These are phyloP conservation scores for Erebia epiphron DNA, from an alignment of 2,888 invertebrate species.

Conservation along the genomic window DNA sequence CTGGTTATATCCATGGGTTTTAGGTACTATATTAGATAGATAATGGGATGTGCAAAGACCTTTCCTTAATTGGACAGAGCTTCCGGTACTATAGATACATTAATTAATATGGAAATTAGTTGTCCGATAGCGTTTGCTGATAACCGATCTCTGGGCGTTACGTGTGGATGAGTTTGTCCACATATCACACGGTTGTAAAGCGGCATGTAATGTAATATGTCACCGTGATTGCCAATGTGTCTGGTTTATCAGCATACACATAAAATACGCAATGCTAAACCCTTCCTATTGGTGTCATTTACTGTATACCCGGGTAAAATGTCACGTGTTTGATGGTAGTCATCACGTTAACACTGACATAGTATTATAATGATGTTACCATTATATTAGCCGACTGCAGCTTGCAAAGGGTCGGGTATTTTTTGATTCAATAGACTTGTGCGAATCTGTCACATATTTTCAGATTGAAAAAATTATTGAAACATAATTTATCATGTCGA, in stretches of 20 bases:
- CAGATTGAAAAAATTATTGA: too few relatives aligned
- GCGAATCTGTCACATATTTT: too few relatives aligned
- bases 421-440: too few relatives aligned
- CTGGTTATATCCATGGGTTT: neutral
- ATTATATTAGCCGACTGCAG: too few relatives aligned
- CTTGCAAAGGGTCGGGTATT: too few relatives aligned
- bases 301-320: too few relatives aligned
- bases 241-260: neutral
- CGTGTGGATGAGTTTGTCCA: conserved; percentile 33
- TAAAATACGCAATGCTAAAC: neutral
- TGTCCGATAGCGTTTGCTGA: conserved; percentile 34
- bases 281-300: neutral
- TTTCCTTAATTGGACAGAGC: conserved; percentile 17
- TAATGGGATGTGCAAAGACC: neutral
- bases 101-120: conserved; percentile 39
- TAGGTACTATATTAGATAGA: neutral
- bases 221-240: conserved; percentile 22
- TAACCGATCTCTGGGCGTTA: conserved; percentile 35
- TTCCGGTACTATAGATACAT: conserved; percentile 17
- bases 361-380: too few relatives aligned
- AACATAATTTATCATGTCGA: too few relatives aligned
- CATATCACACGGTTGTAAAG: conserved; percentile 38
- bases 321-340: too few relatives aligned
- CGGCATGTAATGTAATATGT: conserved; percentile 35
- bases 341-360: neutral